Conservation (phyloP, 1,140 invertebrate species). For the Steinernema khuongi region DNA sequence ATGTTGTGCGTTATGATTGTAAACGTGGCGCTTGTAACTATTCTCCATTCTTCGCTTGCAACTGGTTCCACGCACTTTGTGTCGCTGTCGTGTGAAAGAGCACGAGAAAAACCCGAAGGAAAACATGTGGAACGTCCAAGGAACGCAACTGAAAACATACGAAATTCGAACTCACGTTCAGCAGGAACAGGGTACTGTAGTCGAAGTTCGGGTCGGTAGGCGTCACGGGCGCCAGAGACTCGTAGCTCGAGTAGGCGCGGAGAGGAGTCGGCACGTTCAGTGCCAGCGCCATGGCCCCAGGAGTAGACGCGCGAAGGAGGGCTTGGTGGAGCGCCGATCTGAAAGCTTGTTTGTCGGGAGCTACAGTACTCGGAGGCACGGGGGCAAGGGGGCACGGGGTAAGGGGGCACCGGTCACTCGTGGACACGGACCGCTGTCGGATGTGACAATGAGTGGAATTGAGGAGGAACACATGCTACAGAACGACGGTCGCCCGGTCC, state of each 20-base stretch:
- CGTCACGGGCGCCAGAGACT: neutral
- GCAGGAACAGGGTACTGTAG: constrained; percentile 12
- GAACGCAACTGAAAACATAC: too few species aligned
- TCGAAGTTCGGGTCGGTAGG: neutral
- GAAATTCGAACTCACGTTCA: neutral
- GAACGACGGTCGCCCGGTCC: neutral
- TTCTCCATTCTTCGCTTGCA: neutral
- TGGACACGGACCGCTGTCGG: neutral
- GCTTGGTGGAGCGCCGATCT: neutral
- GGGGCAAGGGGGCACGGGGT: too few species aligned
- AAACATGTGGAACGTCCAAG: neutral
- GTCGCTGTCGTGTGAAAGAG: neutral
- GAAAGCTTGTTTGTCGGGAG: neutral
- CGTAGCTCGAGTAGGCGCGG: neutral
- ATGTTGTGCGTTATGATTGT: neutral
- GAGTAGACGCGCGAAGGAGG: neutral
- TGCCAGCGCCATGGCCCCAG: neutral
- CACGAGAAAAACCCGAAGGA: neutral
- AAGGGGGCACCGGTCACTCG: neutral
- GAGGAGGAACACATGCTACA: constrained; percentile 14
- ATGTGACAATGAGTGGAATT: constrained; percentile 7
- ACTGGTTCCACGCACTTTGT: neutral
- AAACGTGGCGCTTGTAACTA: constrained; percentile 9
- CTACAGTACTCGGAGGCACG: neutral
- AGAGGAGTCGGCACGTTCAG: constrained; percentile 2